Base-by-base conservation (phyloP, 1,140 invertebrate species). In the Trichonephila clavata region DNA sequence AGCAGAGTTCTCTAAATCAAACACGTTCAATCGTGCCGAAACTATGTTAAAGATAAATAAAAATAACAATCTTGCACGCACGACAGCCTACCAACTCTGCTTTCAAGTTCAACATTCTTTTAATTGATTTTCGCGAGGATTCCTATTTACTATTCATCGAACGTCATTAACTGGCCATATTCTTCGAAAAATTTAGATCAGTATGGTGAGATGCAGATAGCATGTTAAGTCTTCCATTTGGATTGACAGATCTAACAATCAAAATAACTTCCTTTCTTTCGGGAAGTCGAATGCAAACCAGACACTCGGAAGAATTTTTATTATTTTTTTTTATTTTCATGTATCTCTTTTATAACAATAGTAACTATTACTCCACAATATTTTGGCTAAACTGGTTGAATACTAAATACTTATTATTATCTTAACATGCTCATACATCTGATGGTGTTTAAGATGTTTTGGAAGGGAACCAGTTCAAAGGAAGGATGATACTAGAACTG, bases 241-340 rank as follows among this genome's bases (percentile, higher is more conserved):
- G 81, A 83, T 83, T 20, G 50, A 24, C 21, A 16, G 39, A 59
- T 83, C 50, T 50, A 50, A 13, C 81, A n/a, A 50, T 83, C 21
- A n/a, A 21, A 24, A 83, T 50, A 27, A 83, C 81, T 83, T 83
- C 81, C 81, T 83, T 57, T 83, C 81, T 59, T 83, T 43, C 81
- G 57, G 81, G 81, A 83, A 83, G 50, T 50, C 3, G 24, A 24
- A 83, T 83, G 81, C 43, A 83, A 83, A 83, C 59, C 13, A 83
- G 43, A 50, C 32, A 16, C 32, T 77, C 32, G 0, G 32, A 18
- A 77, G 18, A 16, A 20, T 39, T 39, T 39, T 39, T 39, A 39
- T 39, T 16, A 77, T 32, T 39, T 77, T 77, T 32, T 77, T 77
- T 39, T 27, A 18, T 27, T 77, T 39, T 77, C 13, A 21, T 20